phyloP scores from a whole-genome alignment of 2,113 vertebrate genomes.

The Ahaetulla prasina region DNA sequence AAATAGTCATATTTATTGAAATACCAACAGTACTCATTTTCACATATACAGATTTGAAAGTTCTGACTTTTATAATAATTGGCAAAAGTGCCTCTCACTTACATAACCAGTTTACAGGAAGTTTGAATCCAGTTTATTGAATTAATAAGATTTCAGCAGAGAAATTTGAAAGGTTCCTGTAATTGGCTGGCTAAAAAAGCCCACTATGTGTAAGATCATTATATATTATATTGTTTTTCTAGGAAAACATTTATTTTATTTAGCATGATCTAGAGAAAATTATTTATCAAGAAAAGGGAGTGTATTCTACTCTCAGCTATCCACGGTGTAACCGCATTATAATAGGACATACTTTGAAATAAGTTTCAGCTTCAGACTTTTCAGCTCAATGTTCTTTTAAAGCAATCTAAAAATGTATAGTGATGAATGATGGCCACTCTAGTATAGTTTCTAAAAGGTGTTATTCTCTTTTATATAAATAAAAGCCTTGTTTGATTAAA shows the following conservation, averaged over 20 bases:
- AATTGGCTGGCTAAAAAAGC: background rate
- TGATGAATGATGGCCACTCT: background rate
- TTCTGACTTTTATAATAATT: background rate
- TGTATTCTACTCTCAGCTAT: background rate
- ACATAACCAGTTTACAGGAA: background rate
- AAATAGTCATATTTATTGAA: background rate
- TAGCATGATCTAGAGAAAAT: background rate
- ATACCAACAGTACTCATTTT: background rate
- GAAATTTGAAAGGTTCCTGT: background rate
- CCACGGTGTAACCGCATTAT: background rate
- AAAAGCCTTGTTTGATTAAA: background rate
- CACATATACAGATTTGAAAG: background rate
- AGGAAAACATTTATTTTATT: slow-evolving; percentile 6
- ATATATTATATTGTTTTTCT: background rate
- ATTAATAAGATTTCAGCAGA: background rate
- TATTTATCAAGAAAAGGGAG: background rate
- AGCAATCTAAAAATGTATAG: background rate
- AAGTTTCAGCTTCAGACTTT: background rate
- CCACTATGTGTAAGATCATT: background rate
- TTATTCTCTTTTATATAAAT: slow-evolving; percentile 1
- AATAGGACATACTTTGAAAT: slow-evolving; percentile 3
- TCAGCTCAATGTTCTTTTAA: background rate
- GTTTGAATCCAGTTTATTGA: background rate
- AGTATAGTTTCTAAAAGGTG: background rate
- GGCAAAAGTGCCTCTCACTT: background rate